Evolutionary conservation across 2,797 vertebrate species (phyloP), one percentile per base, ranked within the genome.

Genomic region (Urosaurus nigricauda): DNA sequence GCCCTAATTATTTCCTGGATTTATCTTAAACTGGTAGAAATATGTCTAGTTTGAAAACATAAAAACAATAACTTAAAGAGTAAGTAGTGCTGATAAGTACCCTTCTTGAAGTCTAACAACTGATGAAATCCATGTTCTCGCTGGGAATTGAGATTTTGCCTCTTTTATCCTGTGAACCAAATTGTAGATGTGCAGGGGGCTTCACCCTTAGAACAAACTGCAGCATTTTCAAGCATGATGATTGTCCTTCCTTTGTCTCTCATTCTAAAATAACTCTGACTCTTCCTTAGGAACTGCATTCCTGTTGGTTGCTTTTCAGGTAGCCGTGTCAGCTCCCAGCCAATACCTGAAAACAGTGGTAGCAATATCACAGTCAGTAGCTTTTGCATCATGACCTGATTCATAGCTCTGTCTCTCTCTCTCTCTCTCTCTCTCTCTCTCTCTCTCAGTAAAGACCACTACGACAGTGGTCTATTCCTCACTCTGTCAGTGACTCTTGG

Each of bases 381-480:
- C 0, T 89, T 78, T 90, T 90, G 14, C 19, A 51, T 16, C 24
- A 4, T 0, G 0, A 47, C 53, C 35, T 75, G 0, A 85, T 89
- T 85, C 56, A 60, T 60, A 56, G 63, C 70, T 65, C n/a, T n/a
- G n/a, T n/a, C n/a, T n/a, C n/a, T n/a, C n/a, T n/a, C n/a, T n/a
- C n/a, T n/a, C n/a, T n/a, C n/a, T n/a, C n/a, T n/a, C n/a, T n/a
- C n/a, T n/a, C n/a, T n/a, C n/a, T n/a, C n/a, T n/a, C n/a, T n/a
- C 1, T 32, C 0, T 24, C n/a, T 84, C 86, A 86, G 85, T 6
- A 53, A 58, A 82, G 87, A 56, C 40, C 86, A n/a, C 47, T 86
- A 70, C 43, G 26, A 47, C 79, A 8, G 32, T 4, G 73, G 4
- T 78, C 29, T 35, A 3, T 37, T 3, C 51, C 79, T 40, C 0